A percentile compares a stretch with the other conserved stretches of the same genome.
Conservation (phyloP, 2,797 vertebrate genomes). For the Lagorchestes hirsutus region DNA sequence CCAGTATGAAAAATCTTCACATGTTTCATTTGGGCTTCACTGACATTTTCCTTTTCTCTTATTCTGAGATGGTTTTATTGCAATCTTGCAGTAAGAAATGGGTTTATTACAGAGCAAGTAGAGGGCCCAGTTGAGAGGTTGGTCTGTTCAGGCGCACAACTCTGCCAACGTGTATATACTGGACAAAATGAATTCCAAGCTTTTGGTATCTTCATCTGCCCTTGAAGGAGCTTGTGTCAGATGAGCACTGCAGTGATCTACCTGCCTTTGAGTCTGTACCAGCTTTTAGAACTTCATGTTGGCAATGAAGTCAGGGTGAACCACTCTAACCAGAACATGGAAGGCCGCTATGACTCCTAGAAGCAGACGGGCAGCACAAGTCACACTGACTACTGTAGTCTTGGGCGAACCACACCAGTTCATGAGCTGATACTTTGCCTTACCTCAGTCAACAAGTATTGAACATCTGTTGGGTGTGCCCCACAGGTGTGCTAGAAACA, state of each 20-base stretch:
- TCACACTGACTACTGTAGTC: not conserved
- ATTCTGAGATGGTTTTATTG: constrained; percentile 11
- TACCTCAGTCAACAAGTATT: not conserved
- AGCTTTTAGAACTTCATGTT: constrained; percentile 13
- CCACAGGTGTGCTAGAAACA: not conserved
- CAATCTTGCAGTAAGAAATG: not conserved
- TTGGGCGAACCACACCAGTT: not conserved
- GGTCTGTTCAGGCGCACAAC: not conserved
- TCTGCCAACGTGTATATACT: too few relatives aligned
- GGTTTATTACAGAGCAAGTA: not conserved
- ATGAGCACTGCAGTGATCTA: not conserved
- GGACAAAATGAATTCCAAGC: not conserved
- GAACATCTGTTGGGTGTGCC: not conserved
- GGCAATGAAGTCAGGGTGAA: not conserved
- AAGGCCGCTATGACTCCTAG: constrained; percentile 8
- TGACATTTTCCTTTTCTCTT: constrained; percentile 41
- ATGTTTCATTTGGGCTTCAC: not conserved
- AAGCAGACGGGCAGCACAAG: not conserved
- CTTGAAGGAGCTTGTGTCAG: not conserved
- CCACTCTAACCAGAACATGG: constrained; percentile 23
- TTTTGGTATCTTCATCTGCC: not conserved
- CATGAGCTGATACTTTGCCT: not conserved
- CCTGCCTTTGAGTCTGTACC: not conserved
- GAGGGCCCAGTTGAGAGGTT: not conserved
- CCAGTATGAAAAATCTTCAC: not conserved